Evolutionary conservation across 1,140 invertebrate genomes (phyloP).

Genomic region (Cyclargus thomasi): DNA sequence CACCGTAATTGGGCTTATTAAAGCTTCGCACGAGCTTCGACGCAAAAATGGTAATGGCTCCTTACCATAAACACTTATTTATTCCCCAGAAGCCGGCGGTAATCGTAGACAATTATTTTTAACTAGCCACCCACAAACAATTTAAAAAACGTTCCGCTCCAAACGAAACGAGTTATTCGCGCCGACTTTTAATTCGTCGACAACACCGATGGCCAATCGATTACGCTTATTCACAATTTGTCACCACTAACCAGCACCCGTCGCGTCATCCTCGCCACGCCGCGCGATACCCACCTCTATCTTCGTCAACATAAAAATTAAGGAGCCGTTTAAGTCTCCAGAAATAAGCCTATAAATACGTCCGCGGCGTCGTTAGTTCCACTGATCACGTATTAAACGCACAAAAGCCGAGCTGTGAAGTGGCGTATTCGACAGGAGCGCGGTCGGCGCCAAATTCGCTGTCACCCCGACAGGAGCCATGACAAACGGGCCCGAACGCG

Average conservation of each 20-base stretch:
- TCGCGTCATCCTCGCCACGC: not conserved
- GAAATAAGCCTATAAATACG: constrained; percentile 43
- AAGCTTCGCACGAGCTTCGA: constrained; percentile 13
- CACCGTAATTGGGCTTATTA: constrained; percentile 22
- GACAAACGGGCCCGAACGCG: constrained; percentile 44
- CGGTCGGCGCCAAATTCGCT: constrained; percentile 54
- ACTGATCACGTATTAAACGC: constrained; percentile 36
- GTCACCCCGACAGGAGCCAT: constrained; percentile 45
- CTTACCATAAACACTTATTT: constrained; percentile 21
- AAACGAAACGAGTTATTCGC: constrained; percentile 29
- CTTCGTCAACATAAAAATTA: constrained; percentile 22
- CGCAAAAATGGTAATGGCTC: constrained; percentile 26
- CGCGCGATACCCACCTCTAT: not conserved
- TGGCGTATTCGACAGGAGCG: constrained; percentile 13
- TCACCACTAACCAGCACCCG: not conserved
- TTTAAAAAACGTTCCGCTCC: constrained; percentile 24
- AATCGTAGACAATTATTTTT: constrained; percentile 40
- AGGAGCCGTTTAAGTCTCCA: constrained; percentile 32
- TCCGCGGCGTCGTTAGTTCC: constrained; percentile 41
- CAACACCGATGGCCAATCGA: constrained; percentile 36
- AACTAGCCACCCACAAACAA: constrained; percentile 34
- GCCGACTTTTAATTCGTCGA: constrained; percentile 36
- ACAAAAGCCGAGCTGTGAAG: constrained; percentile 18
- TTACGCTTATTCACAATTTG: constrained; percentile 26
- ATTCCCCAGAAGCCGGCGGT: constrained; percentile 29